These are phyloP conservation scores for Acholoe squamosa DNA, from an alignment of 2,888 invertebrate species.

Conservation along the genomic window DNA sequence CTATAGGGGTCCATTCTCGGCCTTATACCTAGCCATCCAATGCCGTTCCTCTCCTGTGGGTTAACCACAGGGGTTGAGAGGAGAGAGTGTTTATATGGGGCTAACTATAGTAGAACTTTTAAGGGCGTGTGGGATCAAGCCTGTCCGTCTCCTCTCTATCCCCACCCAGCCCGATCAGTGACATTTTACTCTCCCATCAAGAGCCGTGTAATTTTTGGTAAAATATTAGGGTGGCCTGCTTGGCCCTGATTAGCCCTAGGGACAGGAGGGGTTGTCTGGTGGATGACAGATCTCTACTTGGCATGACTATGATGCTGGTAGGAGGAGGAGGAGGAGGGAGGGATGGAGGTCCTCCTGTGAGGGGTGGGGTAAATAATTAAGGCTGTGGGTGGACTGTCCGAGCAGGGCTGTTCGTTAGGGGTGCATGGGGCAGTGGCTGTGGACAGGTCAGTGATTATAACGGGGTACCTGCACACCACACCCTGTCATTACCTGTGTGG, in stretches of 20 bases:
- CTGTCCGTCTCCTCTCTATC: too few species aligned
- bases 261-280: not conserved
- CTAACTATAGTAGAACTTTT: too few species aligned
- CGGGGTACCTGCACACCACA: not conserved
- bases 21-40: too few species aligned
- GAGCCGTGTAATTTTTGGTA: constrained; percentile 21
- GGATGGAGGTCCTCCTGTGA: not conserved
- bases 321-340: not conserved
- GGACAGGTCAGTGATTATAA: constrained; percentile 44
- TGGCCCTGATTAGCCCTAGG: not conserved
- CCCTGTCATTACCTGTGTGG: constrained; percentile 39
- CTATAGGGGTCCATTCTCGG: too few species aligned
- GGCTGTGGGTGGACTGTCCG: not conserved
- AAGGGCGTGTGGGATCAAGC: too few species aligned
- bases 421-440: not conserved
- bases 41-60: too few species aligned
- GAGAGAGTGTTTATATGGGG: too few species aligned
- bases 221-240: constrained; percentile 19
- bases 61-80: too few species aligned
- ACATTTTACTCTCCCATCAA: constrained; percentile 12
- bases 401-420: constrained; percentile 34
- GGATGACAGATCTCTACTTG: constrained; percentile 4
- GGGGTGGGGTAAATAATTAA: constrained; percentile 12
- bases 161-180: too few species aligned
- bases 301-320: not conserved